Conservation (phyloP, 1,140 invertebrate genomes). For the Maniola jurtina region DNA sequence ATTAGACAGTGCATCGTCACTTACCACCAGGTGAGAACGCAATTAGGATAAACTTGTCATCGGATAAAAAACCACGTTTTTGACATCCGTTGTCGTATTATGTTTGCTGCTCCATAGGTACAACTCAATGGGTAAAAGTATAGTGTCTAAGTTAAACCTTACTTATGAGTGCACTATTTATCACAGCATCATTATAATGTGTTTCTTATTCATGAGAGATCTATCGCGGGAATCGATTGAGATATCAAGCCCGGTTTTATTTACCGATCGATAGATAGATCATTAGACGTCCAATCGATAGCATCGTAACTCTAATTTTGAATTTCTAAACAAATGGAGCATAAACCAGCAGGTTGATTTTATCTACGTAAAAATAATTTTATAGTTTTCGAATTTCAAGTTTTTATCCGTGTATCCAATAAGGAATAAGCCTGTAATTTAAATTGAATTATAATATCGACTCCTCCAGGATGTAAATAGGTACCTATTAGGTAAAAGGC, state of each 20-base stretch:
- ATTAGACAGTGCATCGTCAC: background rate
- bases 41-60: background rate
- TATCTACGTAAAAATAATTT: background rate
- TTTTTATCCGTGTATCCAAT: no score
- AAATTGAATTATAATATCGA: no score
- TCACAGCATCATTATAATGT: conserved; percentile 45
- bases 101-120: no score
- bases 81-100: no score
- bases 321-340: background rate
- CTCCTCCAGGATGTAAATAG: no score
- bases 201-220: conserved; percentile 53
- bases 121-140: background rate
- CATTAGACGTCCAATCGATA: conserved; percentile 30
- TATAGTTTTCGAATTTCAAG: background rate
- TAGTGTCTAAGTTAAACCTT: conserved; percentile 19
- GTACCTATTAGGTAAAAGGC: no score
- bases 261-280: conserved; percentile 32
- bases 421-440: no score
- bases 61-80: no score
- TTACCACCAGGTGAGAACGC: no score
- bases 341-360: no score
- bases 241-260: conserved; percentile 46
- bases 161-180: conserved; percentile 35
- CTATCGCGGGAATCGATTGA: conserved; percentile 41
- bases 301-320: conserved; percentile 33